Evolutionary conservation across 2,888 invertebrate species (phyloP), one percentile per base, ranked within the genome.

Genomic region (Drepana falcataria): DNA sequence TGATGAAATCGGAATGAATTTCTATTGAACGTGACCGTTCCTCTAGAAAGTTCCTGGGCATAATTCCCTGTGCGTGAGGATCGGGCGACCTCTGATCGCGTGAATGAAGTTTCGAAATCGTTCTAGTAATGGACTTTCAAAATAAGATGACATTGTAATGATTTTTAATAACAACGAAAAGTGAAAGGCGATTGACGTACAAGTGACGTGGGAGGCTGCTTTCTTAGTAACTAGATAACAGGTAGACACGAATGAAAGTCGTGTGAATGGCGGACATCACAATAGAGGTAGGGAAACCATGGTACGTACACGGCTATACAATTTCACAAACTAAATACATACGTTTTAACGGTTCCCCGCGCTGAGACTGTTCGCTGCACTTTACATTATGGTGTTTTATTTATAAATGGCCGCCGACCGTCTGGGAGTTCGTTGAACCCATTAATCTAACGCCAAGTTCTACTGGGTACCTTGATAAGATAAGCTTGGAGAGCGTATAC

Each of bases 181-280:
- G 90, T 88, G 89, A 90, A 89, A 89, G 89, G 85, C 69, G 75
- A 76, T 81, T 56, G 59, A 56, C 61, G 66, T 73, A 69, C 69
- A 66, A 73, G 71, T 59, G 54, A 64, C 77, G 75, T 73, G 81
- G 85, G 75, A 81, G 79, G 76, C 71, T 72, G 72, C 86, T 85
- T 86, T 86, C 85, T 73, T 79, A 68, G 87, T 82, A 84, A 86
- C 86, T 81, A 85, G 87, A 87, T 84, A 82, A 83, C 80, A 77
- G 75, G 73, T 40, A 49, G 75, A 69, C 65, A 73, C 68, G 73
- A 78, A 87, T 74, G 89, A 89, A 89, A 89, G 89, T 81, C 81
- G 84, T 88, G 88, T 78, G 86, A 87, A 82, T 65, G 73, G 68
- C 64, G 62, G 68, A 63, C 65, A 70, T 67, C 64, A 72, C 76